Conservation (phyloP, 2,113 vertebrate genomes). For the Elephantulus edwardii region DNA sequence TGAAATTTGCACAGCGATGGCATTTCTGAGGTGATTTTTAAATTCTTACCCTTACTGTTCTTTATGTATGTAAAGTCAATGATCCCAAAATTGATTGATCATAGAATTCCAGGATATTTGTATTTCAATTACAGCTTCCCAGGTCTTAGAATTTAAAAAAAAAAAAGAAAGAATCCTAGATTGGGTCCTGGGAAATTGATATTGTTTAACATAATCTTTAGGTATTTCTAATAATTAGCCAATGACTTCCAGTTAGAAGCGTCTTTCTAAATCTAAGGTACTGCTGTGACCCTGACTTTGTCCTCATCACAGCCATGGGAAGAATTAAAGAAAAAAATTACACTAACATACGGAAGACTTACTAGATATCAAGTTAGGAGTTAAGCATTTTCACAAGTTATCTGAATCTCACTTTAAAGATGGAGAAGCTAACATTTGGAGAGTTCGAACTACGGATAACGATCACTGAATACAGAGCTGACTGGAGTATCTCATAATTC, state of each 20-base stretch:
- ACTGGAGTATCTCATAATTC: background rate
- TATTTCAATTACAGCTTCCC: background rate
- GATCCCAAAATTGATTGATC: constrained; percentile 8
- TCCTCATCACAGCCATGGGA: background rate
- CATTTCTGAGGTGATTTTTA: constrained; percentile 42
- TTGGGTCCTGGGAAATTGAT: background rate
- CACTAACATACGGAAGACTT: background rate
- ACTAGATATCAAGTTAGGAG: background rate
- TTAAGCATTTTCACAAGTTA: background rate
- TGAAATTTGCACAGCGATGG: background rate
- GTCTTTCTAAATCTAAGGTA: background rate
- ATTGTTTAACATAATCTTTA: background rate
- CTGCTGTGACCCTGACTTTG: background rate
- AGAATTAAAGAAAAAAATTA: background rate
- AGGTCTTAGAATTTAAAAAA: background rate
- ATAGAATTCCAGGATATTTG: constrained; percentile 7
- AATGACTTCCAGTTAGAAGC: background rate
- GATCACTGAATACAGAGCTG: background rate
- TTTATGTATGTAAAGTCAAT: constrained; percentile 25
- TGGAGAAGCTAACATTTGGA: background rate
- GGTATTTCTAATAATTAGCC: background rate
- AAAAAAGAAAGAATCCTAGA: background rate
- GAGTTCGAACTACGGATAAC: background rate
- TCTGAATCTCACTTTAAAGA: constrained; percentile 9
- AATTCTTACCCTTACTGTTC: background rate